Evolutionary conservation across 1,140 invertebrate species (phyloP).

Genomic region (Drosophila bocqueti): DNA sequence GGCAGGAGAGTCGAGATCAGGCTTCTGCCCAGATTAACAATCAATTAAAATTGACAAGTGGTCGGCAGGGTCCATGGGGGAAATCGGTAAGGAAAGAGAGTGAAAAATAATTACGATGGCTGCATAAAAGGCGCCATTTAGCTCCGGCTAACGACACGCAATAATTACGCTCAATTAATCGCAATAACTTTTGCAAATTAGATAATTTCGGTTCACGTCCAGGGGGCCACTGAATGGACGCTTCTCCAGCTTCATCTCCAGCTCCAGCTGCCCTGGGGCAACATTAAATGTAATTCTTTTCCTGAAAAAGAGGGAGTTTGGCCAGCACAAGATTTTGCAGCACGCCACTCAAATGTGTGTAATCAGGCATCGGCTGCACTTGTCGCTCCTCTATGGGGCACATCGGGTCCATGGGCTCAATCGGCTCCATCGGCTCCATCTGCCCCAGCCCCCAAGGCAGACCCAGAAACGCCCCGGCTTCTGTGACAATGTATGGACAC

Average conservation of each 20-base stretch:
- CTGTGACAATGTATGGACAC: constrained; percentile 36
- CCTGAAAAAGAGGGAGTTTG: constrained; percentile 33
- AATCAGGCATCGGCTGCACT: constrained; percentile 58
- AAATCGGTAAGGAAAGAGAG: constrained; percentile 14
- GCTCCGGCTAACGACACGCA: constrained; percentile 71
- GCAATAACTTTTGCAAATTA: constrained; percentile 83
- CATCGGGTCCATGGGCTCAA: background rate
- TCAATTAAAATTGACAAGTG: constrained; percentile 84
- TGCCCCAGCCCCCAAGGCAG: constrained; percentile 19
- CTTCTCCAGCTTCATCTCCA: background rate
- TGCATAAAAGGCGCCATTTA: constrained; percentile 81
- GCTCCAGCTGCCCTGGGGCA: constrained; percentile 24
- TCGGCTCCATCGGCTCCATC: background rate
- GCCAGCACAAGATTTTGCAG: constrained; percentile 31
- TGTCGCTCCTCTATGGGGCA: constrained; percentile 28
- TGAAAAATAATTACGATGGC: constrained; percentile 78
- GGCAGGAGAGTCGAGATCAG: constrained; percentile 56
- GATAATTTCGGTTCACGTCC: constrained; percentile 73
- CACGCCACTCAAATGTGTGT: constrained; percentile 59
- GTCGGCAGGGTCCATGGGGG: constrained; percentile 19
- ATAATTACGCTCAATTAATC: constrained; percentile 83
- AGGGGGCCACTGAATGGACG: constrained; percentile 9
- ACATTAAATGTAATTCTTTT: constrained; percentile 63
- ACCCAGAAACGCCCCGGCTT: constrained; percentile 40
- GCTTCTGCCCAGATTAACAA: constrained; percentile 76